Percentiles rank a stretch among this genome's conserved stretches.
Evolutionary conservation across 2,113 vertebrate species (phyloP).

Genomic region (Cnemophilus loriae): DNA sequence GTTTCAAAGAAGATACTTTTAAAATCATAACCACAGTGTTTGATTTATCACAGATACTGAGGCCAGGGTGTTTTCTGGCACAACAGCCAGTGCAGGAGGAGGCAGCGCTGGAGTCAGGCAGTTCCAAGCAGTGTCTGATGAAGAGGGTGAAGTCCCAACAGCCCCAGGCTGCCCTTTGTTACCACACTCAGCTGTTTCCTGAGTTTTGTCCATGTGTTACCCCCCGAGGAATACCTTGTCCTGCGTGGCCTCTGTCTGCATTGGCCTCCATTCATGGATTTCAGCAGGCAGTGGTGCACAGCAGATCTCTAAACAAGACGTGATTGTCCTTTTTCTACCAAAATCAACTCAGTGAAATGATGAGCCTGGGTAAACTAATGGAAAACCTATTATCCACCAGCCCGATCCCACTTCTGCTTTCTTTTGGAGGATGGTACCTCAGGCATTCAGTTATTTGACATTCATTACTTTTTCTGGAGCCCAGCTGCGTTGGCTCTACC

Average conservation of each 20-base stretch:
- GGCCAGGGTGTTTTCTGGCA: not conserved
- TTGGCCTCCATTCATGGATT: not conserved
- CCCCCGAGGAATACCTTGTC: not conserved
- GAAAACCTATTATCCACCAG: not conserved
- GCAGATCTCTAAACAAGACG: fast-evolving
- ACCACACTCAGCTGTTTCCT: not conserved
- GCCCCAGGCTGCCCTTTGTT: not conserved
- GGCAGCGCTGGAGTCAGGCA: not conserved
- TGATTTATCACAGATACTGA: not conserved
- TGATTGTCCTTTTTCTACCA: not conserved
- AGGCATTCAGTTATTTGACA: not conserved
- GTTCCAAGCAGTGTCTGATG: not conserved
- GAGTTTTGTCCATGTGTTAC: not conserved
- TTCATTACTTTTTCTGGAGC: not conserved
- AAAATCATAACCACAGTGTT: not conserved
- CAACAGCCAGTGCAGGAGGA: too few relatives aligned
- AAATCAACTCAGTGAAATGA: not conserved
- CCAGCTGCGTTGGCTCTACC: not conserved
- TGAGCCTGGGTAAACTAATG: not conserved
- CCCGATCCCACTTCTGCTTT: not conserved
- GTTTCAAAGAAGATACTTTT: not conserved
- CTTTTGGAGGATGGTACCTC: not conserved
- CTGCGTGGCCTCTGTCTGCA: not conserved
- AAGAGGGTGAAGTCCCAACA: not conserved
- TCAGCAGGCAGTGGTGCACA: not conserved